These are phyloP conservation scores for Agrotis segetum DNA, from an alignment of 2,888 invertebrate species.

Conservation along the genomic window DNA sequence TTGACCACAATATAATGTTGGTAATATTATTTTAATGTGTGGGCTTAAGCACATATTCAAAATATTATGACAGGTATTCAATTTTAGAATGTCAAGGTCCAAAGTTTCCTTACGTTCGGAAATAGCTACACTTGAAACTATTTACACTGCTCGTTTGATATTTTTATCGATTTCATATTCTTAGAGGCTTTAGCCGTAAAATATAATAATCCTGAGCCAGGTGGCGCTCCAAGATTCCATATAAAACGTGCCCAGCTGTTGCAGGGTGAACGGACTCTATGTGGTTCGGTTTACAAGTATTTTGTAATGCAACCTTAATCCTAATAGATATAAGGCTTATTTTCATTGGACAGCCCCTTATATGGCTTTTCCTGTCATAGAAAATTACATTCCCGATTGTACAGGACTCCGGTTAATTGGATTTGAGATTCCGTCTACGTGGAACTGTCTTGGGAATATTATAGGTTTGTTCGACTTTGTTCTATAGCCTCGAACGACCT, in stretches of 20 bases:
- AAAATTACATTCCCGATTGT: slow-evolving; percentile 63
- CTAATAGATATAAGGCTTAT: slow-evolving; percentile 51
- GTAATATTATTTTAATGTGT: slow-evolving; percentile 50
- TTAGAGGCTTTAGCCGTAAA: slow-evolving; percentile 17
- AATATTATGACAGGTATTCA: slow-evolving; percentile 42
- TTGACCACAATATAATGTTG: slow-evolving; percentile 28
- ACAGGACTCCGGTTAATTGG: slow-evolving; percentile 71
- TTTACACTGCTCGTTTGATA: slow-evolving; percentile 1
- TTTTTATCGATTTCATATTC: slow-evolving; percentile 23
- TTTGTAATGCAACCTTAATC: slow-evolving; percentile 57
- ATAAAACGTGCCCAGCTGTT: slow-evolving; percentile 52
- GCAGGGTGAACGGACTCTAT: slow-evolving; percentile 56
- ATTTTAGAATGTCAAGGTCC: slow-evolving; percentile 60
- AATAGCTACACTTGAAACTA: slow-evolving; percentile 26
- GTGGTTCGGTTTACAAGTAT: slow-evolving; percentile 27
- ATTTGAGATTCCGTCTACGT: slow-evolving; percentile 66
- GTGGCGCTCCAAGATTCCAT: slow-evolving; percentile 41
- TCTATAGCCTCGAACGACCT: slow-evolving; percentile 58
- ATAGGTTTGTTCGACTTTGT: slow-evolving; percentile 47
- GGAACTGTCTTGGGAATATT: slow-evolving; percentile 36
- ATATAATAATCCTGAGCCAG: slow-evolving; percentile 33
- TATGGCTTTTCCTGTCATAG: slow-evolving; percentile 68
- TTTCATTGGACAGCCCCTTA: slow-evolving; percentile 56
- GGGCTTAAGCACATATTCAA: slow-evolving; percentile 52
- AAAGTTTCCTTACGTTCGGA: slow-evolving; percentile 45